These are phyloP conservation scores for Diplodus puntazzo DNA, from an alignment of 2,797 vertebrate genomes.

Conservation along the genomic window DNA sequence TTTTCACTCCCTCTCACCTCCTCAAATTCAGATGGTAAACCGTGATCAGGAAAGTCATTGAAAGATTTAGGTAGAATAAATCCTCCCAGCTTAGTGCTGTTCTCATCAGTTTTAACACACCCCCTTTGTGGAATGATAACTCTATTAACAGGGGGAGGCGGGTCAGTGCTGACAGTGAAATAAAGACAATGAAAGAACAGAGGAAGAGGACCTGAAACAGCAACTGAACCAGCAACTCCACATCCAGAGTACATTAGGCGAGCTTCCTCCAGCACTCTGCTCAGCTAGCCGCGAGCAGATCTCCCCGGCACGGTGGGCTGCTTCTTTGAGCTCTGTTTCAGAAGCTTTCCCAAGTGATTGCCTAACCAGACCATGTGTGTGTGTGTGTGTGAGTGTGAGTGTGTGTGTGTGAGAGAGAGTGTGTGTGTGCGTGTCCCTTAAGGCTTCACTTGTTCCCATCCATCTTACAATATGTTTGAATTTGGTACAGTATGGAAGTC, in stretches of 20 bases:
- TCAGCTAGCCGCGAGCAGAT: constrained; percentile 23
- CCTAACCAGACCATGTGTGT: constrained; percentile 12
- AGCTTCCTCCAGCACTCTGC: constrained; percentile 46
- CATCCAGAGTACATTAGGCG: constrained; percentile 50
- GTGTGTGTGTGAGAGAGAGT: constrained; percentile 31
- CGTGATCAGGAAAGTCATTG: constrained; percentile 36
- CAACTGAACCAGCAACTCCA: constrained; percentile 35
- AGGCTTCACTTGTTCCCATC: constrained; percentile 12
- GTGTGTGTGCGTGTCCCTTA: constrained; percentile 9
- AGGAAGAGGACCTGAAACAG: constrained; percentile 17
- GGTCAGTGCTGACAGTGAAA: constrained; percentile 13
- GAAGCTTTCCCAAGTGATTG: constrained; percentile 34
- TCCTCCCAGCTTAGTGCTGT: constrained; percentile 6
- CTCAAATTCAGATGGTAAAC: background rate
- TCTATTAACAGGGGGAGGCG: background rate
- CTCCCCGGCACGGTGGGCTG: constrained; percentile 46
- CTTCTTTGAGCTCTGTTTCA: constrained; percentile 43
- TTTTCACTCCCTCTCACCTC: background rate
- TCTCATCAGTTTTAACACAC: constrained; percentile 44
- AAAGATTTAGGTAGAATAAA: constrained; percentile 37
- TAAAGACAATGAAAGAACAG: constrained; percentile 38
- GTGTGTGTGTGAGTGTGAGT: constrained; percentile 40
- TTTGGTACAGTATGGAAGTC: background rate
- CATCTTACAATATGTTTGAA: constrained; percentile 28
- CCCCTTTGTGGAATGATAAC: constrained; percentile 22